Base-by-base conservation (phyloP, 1,140 invertebrate species). In the Heliconius melpomene region DNA sequence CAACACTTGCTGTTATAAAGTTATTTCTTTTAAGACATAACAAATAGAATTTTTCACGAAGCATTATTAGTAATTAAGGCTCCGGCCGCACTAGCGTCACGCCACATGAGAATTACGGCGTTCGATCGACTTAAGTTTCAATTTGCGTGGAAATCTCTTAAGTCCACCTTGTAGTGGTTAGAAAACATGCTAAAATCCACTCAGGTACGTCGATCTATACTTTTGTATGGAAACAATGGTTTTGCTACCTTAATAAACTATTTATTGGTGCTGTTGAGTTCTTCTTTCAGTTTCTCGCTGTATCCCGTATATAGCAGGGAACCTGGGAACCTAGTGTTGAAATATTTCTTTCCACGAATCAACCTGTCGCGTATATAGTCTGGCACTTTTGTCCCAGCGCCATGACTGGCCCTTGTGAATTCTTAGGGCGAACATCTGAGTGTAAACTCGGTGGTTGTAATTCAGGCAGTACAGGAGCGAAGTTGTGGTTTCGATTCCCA, bases 21-120 rank as follows among this genome's bases (percentile, higher is more conserved):
- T 88, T 87, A 89, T 89, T 90, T 82, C 82, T 81, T 87, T 84
- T 79, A 84, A 60, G 82, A 86, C 87, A 85, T 87, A 88, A 87
- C 83, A 84, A 86, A 88, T 86, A 87, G 72, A 77, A 77, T 29
- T 73, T 80, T 89, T 89, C 86, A 87, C 84, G 76, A 75, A 80
- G 83, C 82, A 84, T 84, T 86, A 52, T 52, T 52, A 52, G 50
- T 52, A 88, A 90, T 88, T 88, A 85, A 66, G 23, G 23, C n/a
- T 5, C 26, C 13, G n/a, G 60, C 23, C 26, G 7, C 54, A 26
- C 60, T 6, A 16, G 26, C 82, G 84, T 84, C 87, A 89, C 85
- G 87, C 87, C 70, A 86, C 73, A 79, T 29, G 74, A 78, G 78
- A 74, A 79, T 88, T 84, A 86, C 77, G 82, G 52, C 23, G 38